phyloP scores from a whole-genome alignment of 2,797 vertebrate species.

The Acestrorhynchus altus region DNA sequence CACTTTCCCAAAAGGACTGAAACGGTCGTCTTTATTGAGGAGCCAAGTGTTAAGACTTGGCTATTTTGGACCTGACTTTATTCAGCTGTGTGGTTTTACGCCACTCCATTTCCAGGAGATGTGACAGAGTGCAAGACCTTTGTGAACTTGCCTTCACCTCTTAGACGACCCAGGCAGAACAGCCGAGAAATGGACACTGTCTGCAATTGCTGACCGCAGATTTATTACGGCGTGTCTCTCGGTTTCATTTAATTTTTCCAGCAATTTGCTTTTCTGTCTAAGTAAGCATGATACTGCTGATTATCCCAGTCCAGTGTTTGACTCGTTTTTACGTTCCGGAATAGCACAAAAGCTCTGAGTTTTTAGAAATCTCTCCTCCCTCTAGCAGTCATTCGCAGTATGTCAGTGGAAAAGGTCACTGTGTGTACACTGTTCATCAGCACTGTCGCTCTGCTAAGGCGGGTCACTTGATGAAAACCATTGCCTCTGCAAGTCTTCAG shows the following conservation, averaged over 20 bases:
- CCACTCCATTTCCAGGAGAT: slow-evolving; percentile 64
- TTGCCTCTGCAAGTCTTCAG: slow-evolving; percentile 74
- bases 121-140: slow-evolving; percentile 56
- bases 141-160: slow-evolving; percentile 43
- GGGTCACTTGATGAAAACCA: slow-evolving; percentile 76
- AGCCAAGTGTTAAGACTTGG: slow-evolving; percentile 68
- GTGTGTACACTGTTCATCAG: slow-evolving; percentile 79
- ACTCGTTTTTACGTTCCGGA: neutral
- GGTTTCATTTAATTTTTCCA: slow-evolving; percentile 19
- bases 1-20: slow-evolving; percentile 66
- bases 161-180: slow-evolving; percentile 5
- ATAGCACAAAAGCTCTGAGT: neutral
- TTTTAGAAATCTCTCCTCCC: slow-evolving; percentile 39
- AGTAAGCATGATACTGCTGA: slow-evolving; percentile 1
- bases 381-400: slow-evolving; percentile 66
- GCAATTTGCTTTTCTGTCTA: slow-evolving; percentile 20
- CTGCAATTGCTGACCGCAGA: slow-evolving; percentile 30
- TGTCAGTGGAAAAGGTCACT: slow-evolving; percentile 77
- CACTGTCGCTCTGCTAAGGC: slow-evolving; percentile 65
- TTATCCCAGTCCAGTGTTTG: neutral
- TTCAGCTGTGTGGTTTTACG: slow-evolving; percentile 60
- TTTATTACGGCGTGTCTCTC: slow-evolving; percentile 30
- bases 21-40: slow-evolving; percentile 68
- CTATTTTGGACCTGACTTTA: slow-evolving; percentile 60
- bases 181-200: slow-evolving; percentile 34